These are phyloP conservation scores for Sinocyclocheilus rhinocerous DNA, from an alignment of 2,113 vertebrate genomes.

Conservation along the genomic window DNA sequence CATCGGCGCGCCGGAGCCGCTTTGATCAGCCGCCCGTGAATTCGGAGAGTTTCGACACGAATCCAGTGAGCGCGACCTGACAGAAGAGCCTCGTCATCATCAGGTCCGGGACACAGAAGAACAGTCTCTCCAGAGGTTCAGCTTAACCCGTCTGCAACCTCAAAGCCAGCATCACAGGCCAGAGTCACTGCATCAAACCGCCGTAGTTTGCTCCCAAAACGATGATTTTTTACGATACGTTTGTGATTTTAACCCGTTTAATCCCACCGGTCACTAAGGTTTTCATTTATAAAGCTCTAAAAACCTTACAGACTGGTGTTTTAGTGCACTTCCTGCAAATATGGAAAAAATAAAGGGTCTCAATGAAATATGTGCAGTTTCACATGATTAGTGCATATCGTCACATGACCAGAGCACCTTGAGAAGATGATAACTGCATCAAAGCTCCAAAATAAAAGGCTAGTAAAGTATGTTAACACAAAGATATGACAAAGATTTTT, in stretches of 20 bases:
- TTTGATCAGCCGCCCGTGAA: conserved; percentile 70
- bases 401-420: too few species aligned
- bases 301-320: too few species aligned
- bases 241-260: not conserved
- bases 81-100: not conserved
- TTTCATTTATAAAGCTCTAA: too few species aligned
- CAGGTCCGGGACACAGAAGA: not conserved
- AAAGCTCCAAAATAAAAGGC: too few species aligned
- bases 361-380: too few species aligned
- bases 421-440: too few species aligned
- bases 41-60: conserved; percentile 58
- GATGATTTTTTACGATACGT: not conserved
- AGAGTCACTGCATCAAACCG: not conserved
- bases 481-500: too few species aligned
- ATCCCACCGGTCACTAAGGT: too few species aligned
- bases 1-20: conserved; percentile 57
- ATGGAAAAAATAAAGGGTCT: too few species aligned
- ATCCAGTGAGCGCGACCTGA: conserved; percentile 16
- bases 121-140: not conserved
- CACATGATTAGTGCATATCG: too few species aligned
- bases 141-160: conserved; percentile 11
- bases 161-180: not conserved
- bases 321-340: too few species aligned
- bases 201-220: not conserved
- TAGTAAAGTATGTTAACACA: too few species aligned